These are phyloP conservation scores for pig (Sus scrofa) DNA, from an alignment of 2,113 vertebrate genomes.

Conservation along the genomic window T2T-Sscrofa CM000822.6:16111501-16112000, in stretches of 20 bases:
- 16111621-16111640: too few relatives aligned
- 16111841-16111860: not conserved
- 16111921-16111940: not conserved
- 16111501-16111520: too few relatives aligned
- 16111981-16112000: slow-evolving; percentile 82
- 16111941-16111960: not conserved
- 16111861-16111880: not conserved
- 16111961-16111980: not conserved
- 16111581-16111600: too few relatives aligned
- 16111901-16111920: not conserved
- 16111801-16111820: not conserved
- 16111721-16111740: not conserved
- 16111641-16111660: not conserved
- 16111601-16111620: too few relatives aligned
- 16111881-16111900: not conserved
- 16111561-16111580: too few relatives aligned
- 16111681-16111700: slow-evolving; percentile 33
- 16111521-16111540: too few relatives aligned
- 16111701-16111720: not conserved
- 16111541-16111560: too few relatives aligned
- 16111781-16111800: not conserved
- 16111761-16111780: not conserved
- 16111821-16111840: not conserved
- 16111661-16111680: not conserved
- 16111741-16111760: not conserved